Evolutionary conservation across 2,797 vertebrate species (phyloP).

Genomic region (Premnoplex brunnescens): DNA sequence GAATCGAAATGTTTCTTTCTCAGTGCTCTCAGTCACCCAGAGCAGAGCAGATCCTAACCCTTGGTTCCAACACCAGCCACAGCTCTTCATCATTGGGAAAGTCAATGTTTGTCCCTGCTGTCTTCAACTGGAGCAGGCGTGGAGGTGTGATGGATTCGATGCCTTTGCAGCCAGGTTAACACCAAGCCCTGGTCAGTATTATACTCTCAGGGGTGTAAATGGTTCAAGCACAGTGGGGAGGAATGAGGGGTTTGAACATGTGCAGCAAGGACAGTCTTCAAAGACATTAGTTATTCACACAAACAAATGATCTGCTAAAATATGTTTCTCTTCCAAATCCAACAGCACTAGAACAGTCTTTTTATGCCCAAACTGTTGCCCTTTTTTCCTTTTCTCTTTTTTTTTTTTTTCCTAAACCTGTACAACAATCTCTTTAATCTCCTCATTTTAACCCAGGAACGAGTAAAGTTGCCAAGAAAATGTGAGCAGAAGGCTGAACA

Average conservation of each 20-base stretch:
- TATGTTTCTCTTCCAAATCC: background rate
- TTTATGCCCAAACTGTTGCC: background rate
- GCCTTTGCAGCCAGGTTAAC: background rate
- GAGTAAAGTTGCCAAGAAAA: background rate
- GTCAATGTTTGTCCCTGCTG: background rate
- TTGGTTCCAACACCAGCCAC: background rate
- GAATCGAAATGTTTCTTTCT: background rate
- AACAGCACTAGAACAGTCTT: background rate
- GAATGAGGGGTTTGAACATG: background rate
- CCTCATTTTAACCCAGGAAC: background rate
- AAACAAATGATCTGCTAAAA: background rate
- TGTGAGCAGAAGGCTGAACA: background rate
- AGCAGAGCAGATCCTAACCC: background rate
- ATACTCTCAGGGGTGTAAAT: background rate
- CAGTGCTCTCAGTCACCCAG: background rate
- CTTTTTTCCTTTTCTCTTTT: background rate
- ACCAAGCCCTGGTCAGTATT: background rate
- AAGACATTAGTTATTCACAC: background rate
- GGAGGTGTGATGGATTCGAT: background rate
- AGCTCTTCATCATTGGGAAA: background rate
- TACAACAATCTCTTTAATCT: background rate
- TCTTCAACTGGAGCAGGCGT: fast-evolving
- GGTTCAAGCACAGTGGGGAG: background rate
- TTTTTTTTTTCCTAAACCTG: background rate
- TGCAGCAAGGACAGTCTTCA: background rate